Conservation (phyloP, 1,140 invertebrate species). For the Pissodes strobi region DNA sequence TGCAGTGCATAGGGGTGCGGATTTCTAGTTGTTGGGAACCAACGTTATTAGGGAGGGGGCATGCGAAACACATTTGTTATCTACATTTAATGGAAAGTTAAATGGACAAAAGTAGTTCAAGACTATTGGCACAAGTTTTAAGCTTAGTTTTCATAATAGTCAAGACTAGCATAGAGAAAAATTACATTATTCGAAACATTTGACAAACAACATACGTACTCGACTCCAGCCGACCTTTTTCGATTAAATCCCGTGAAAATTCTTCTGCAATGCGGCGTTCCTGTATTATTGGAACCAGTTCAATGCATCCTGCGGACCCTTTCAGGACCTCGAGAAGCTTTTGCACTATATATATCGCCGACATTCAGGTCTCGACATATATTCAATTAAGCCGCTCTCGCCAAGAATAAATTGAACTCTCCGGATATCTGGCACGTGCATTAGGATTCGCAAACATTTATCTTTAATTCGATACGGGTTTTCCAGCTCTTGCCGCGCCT, state of each 20-base stretch:
- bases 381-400: conserved; percentile 33
- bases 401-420: conserved; percentile 29
- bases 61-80: no score
- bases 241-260: background rate
- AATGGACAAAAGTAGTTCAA: no score
- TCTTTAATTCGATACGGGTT: conserved; percentile 14
- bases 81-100: no score
- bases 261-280: conserved; percentile 7
- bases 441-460: conserved; percentile 26
- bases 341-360: conserved; percentile 28
- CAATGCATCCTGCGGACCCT: conserved; percentile 21
- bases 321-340: conserved; percentile 20
- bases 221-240: no score
- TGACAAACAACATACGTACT: no score
- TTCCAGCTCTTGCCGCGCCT: background rate
- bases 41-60: no score
- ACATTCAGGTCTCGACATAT: conserved; percentile 35
- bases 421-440: conserved; percentile 22
- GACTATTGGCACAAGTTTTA: no score
- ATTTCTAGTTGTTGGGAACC: no score
- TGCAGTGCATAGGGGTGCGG: no score
- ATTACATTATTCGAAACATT: no score
- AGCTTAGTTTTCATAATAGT: no score
- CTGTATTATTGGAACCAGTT: conserved; percentile 24
- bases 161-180: no score